A percentile compares a stretch with the other conserved stretches of the same genome.
phyloP scores from a whole-genome alignment of 2,113 vertebrate species.

The Grammomys dolichurus region DNA sequence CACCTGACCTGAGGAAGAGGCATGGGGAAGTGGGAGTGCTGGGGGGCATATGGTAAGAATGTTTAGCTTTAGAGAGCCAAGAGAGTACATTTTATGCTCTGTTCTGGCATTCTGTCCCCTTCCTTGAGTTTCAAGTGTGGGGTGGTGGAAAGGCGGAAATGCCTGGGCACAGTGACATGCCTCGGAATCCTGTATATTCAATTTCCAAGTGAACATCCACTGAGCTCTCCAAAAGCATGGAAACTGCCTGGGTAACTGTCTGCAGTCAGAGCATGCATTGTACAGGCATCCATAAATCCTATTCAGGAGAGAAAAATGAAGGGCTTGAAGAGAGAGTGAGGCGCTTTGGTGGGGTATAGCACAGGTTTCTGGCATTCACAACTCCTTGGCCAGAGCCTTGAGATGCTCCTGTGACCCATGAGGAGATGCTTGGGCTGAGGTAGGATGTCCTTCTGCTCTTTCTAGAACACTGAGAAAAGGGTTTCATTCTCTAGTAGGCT shows the following conservation, averaged over 20 bases:
- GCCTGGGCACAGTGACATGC: constrained; percentile 58
- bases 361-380: neutral
- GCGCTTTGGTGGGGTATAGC: neutral
- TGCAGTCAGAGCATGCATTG: neutral
- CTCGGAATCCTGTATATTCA: constrained; percentile 64
- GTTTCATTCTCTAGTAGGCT: neutral
- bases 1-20: neutral
- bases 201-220: constrained; percentile 65
- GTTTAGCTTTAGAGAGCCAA: neutral
- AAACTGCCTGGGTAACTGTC: neutral
- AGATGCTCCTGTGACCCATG: neutral
- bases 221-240: neutral
- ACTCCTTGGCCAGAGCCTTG: neutral
- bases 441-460: neutral
- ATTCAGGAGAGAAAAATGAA: neutral
- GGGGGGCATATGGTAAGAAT: neutral
- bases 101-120: neutral
- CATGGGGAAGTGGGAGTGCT: neutral
- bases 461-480: neutral
- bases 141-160: constrained; percentile 68
- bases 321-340: neutral
- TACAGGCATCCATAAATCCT: neutral
- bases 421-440: neutral
- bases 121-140: constrained; percentile 61
- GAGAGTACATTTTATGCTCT: neutral